phyloP scores from a whole-genome alignment of 2,888 invertebrate species.

The Onchidella celtica region DNA sequence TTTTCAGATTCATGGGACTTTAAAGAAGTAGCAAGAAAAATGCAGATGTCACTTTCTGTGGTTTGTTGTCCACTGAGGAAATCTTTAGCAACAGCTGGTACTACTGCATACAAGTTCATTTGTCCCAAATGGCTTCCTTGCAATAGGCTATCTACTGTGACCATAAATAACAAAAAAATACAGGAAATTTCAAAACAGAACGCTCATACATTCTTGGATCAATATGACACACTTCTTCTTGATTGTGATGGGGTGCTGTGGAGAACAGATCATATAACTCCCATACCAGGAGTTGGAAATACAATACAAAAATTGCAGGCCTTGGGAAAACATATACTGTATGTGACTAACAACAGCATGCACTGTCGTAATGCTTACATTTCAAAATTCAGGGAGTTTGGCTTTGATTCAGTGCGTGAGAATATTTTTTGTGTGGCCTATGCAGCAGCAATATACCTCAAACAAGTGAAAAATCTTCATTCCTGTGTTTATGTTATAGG shows the following conservation, averaged over 20 bases:
- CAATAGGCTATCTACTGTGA: too few relatives aligned
- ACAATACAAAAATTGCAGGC: constrained; percentile 60
- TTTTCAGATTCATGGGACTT: too few relatives aligned
- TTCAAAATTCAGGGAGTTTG: constrained; percentile 62
- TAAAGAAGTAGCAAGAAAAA: too few relatives aligned
- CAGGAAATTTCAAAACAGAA: constrained; percentile 25
- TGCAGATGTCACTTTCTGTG: too few relatives aligned
- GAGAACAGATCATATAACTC: constrained; percentile 67
- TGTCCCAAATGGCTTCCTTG: too few relatives aligned
- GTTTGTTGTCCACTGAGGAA: too few relatives aligned
- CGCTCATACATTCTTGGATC: constrained; percentile 54
- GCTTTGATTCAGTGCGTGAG: constrained; percentile 80
- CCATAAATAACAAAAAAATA: too few relatives aligned
- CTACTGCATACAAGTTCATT: too few relatives aligned
- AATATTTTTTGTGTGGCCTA: constrained; percentile 91
- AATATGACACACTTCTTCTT: constrained; percentile 64
- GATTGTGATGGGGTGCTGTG: constrained; percentile 75
- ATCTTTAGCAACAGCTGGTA: too few relatives aligned
- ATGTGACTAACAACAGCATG: constrained; percentile 73
- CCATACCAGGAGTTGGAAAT: constrained; percentile 60
- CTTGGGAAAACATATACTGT: constrained; percentile 62
- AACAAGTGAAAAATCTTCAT: constrained; percentile 85
- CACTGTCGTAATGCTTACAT: constrained; percentile 60
- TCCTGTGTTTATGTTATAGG: constrained; percentile 92
- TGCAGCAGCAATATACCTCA: constrained; percentile 89